A percentile compares a stretch with the other conserved stretches of the same genome.
Conservation (phyloP, 2,797 vertebrate genomes). For the Tapirus indicus region DNA sequence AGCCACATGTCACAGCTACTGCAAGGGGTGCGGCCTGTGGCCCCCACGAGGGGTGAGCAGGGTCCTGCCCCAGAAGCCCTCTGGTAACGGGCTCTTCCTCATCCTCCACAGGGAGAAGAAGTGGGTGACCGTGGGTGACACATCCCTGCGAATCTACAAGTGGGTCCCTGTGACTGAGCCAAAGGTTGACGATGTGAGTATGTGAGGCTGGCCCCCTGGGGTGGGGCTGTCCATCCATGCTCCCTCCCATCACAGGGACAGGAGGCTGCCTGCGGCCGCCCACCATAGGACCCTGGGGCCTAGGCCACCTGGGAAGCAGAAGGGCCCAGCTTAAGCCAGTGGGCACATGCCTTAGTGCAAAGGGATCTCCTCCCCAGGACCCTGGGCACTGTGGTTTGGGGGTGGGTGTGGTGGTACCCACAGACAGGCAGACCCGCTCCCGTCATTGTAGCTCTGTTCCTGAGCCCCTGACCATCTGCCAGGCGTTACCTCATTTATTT, state of each 20-base stretch:
- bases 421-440: not conserved
- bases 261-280: not conserved
- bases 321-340: not conserved
- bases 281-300: not conserved
- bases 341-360: not conserved
- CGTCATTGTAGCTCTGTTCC: rapidly evolving
- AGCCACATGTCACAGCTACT: not conserved
- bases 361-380: not conserved
- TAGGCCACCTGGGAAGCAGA: not conserved
- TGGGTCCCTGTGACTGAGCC: slow-evolving; percentile 99
- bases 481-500: rapidly evolving
- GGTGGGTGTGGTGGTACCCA: rapidly evolving
- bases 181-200: slow-evolving; percentile 98
- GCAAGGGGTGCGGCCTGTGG: not conserved
- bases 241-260: rapidly evolving
- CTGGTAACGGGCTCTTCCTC: slow-evolving; percentile 30
- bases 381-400: not conserved
- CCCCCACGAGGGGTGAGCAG: not conserved
- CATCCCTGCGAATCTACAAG: slow-evolving; percentile 99
- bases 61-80: not conserved
- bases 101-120: slow-evolving; percentile 96
- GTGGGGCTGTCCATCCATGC: not conserved
- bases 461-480: not conserved
- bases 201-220: not conserved
- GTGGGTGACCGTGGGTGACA: slow-evolving; percentile 99